A percentile compares a stretch with the other conserved stretches of the same genome.
phyloP scores from a whole-genome alignment of 2,113 vertebrate species.

The Petaurus breviceps region DNA sequence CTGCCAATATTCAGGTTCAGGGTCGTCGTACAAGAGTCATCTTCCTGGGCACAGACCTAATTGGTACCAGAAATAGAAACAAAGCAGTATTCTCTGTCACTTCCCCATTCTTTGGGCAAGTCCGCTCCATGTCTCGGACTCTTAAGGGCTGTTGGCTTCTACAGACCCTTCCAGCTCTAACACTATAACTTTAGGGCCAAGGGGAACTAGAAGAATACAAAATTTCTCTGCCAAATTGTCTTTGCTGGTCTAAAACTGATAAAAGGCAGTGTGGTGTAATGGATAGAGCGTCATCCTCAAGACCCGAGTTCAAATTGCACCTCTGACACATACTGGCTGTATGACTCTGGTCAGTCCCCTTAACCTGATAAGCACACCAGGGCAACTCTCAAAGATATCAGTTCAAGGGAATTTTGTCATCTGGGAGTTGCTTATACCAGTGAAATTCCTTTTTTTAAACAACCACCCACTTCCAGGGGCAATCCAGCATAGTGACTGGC shows the following conservation, averaged over 20 bases:
- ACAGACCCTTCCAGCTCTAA: background rate
- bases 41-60: background rate
- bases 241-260: background rate
- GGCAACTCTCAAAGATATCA: background rate
- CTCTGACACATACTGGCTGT: background rate
- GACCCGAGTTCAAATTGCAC: background rate
- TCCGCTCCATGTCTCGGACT: background rate
- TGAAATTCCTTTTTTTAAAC: background rate
- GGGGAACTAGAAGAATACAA: background rate
- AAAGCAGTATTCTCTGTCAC: background rate
- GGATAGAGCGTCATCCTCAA: background rate
- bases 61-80: background rate
- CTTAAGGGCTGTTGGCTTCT: background rate
- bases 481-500: background rate
- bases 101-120: background rate
- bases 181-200: background rate
- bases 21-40: background rate
- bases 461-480: background rate
- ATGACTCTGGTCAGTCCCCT: background rate
- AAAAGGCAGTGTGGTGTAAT: background rate
- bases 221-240: background rate
- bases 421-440: background rate
- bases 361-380: background rate
- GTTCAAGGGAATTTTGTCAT: background rate
- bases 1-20: background rate